phyloP scores from a whole-genome alignment of 2,888 invertebrate species.

The Lysandra bellargus region DNA sequence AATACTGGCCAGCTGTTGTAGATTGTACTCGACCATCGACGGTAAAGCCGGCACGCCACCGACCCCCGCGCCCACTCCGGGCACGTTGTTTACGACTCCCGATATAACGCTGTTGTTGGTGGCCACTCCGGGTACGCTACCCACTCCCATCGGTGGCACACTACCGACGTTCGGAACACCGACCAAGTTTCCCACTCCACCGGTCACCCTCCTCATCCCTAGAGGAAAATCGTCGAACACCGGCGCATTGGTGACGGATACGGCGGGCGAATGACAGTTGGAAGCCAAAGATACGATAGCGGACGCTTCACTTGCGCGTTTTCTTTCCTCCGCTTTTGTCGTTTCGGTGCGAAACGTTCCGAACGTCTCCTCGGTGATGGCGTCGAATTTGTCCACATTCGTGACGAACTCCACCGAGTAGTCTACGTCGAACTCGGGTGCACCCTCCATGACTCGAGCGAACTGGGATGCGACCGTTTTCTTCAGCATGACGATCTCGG shows the following conservation, averaged over 20 bases:
- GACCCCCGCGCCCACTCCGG: slow-evolving; percentile 57
- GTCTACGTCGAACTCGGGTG: slow-evolving; percentile 89
- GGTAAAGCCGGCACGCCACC: slow-evolving; percentile 69
- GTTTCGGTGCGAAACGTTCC: slow-evolving; percentile 87
- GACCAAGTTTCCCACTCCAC: slow-evolving; percentile 48
- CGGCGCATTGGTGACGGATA: slow-evolving; percentile 83
- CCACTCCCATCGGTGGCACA: slow-evolving; percentile 53
- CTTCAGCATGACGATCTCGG: slow-evolving; percentile 91
- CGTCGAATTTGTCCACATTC: slow-evolving; percentile 88
- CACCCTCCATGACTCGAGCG: slow-evolving; percentile 87
- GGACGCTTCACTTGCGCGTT: slow-evolving; percentile 70
- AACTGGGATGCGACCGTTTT: slow-evolving; percentile 89
- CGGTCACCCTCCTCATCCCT: slow-evolving; percentile 72
- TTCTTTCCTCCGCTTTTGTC: slow-evolving; percentile 79
- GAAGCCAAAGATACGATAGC: slow-evolving; percentile 69
- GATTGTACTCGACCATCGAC: slow-evolving; percentile 92
- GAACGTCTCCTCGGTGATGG: slow-evolving; percentile 85
- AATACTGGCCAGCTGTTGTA: slow-evolving; percentile 90
- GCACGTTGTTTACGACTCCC: slow-evolving; percentile 61
- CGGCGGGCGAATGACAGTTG: slow-evolving; percentile 70
- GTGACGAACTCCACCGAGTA: slow-evolving; percentile 91
- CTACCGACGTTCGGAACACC: slow-evolving; percentile 50
- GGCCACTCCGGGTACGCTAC: slow-evolving; percentile 57
- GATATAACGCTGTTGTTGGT: slow-evolving; percentile 49
- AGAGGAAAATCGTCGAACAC: slow-evolving; percentile 88